Conservation (phyloP, 2,113 vertebrate species). For the Genyomyrus donnyi region DNA sequence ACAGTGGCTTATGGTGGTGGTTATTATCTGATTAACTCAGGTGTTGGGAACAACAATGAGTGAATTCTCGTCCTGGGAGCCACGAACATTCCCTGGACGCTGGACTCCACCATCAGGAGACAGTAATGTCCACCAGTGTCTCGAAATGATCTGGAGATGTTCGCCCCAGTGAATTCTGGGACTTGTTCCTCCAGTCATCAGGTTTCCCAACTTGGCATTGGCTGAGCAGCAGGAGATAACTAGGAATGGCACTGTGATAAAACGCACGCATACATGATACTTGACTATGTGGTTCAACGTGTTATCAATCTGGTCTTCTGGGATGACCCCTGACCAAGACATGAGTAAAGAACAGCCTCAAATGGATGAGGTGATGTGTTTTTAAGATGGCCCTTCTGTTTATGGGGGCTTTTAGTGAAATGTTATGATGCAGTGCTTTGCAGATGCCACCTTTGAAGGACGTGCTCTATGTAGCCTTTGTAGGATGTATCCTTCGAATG, state of each 20-base stretch:
- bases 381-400: not conserved
- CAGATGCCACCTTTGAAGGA: not conserved
- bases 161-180: not conserved
- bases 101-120: constrained; percentile 94
- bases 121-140: constrained; percentile 45
- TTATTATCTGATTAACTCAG: constrained; percentile 43
- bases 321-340: not conserved
- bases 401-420: not conserved
- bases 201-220: not conserved
- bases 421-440: not conserved
- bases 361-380: not conserved
- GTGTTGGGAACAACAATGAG: constrained; percentile 89
- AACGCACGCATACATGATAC: not conserved
- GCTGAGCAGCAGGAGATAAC: not conserved
- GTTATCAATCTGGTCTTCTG: not conserved
- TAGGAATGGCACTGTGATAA: not conserved
- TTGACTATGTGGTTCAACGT: not conserved
- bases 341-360: not conserved
- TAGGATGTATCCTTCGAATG: not conserved
- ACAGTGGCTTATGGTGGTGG: not conserved
- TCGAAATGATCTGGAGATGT: not conserved
- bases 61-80: constrained; percentile 93
- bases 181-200: not conserved
- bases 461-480: too few relatives aligned
- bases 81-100: constrained; percentile 95